Percentiles rank a stretch among this genome's conserved stretches.
Evolutionary conservation across 92 coral and sea anemone species (phyloP).

Genomic region (Actinernus sp.): DNA sequence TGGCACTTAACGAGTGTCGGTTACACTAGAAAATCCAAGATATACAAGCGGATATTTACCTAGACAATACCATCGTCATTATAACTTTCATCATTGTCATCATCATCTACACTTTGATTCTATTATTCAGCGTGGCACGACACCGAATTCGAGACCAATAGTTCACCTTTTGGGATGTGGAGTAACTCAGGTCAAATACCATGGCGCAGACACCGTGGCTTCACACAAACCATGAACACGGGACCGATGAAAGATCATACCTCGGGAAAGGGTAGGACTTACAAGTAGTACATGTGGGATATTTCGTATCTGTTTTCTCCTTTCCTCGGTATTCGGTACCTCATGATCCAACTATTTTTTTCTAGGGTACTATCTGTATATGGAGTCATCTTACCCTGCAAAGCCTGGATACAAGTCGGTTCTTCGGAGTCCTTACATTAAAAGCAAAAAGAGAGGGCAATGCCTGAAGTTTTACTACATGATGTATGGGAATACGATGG

Average conservation of each 20-base stretch:
- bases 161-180: slow-evolving; percentile 96
- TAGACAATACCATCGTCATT: too few species aligned
- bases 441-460: slow-evolving; percentile 33
- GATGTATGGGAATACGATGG: slow-evolving; percentile 53
- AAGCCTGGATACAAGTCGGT: slow-evolving; percentile 40
- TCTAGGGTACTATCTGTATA: slow-evolving; percentile 53
- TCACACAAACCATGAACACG: slow-evolving; percentile 70
- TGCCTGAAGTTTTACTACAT: slow-evolving; percentile 57
- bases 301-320: background rate
- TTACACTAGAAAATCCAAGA: too few species aligned
- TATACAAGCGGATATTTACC: too few species aligned
- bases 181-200: slow-evolving; percentile 58
- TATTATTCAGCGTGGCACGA: slow-evolving; percentile 73
- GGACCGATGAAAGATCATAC: slow-evolving; percentile 84
- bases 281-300: too few species aligned
- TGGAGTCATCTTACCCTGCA: slow-evolving; percentile 47
- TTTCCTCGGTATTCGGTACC: background rate
- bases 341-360: background rate
- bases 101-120: too few species aligned
- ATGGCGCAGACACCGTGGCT: slow-evolving; percentile 48
- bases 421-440: slow-evolving; percentile 22
- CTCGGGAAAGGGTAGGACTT: slow-evolving; percentile 51
- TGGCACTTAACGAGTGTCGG: too few species aligned
- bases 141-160: slow-evolving; percentile 79
- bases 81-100: too few species aligned